Percentiles rank a stretch among this genome's conserved stretches.
Conservation (phyloP, 2,888 invertebrate genomes). For the Terebella lapidaria region DNA sequence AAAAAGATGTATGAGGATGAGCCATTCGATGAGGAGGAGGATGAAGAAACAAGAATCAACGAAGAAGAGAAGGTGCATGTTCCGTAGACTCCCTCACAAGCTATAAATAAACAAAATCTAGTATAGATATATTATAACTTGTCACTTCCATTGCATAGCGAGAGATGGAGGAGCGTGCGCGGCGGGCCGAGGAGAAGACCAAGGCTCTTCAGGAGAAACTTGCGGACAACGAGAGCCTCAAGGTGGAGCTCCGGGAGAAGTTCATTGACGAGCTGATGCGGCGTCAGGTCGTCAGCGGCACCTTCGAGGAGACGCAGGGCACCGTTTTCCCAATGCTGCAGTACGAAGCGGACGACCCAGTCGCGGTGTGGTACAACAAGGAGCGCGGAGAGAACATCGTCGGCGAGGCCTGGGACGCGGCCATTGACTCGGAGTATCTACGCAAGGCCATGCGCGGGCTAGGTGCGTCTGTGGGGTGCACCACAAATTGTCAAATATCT, state of each 20-base stretch:
- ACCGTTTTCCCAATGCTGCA: slow-evolving; percentile 32
- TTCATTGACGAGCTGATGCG: slow-evolving; percentile 39
- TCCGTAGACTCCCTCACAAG: too few relatives aligned
- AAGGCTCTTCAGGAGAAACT: slow-evolving; percentile 13
- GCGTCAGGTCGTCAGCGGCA: slow-evolving; percentile 32
- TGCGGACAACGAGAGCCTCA: slow-evolving; percentile 20
- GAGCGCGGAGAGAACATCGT: slow-evolving; percentile 8
- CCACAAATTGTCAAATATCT: background rate
- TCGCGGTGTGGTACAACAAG: slow-evolving; percentile 27
- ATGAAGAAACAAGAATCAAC: too few relatives aligned
- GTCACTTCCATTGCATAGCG: background rate
- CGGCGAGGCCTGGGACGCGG: slow-evolving; percentile 18
- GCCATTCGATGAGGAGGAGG: too few relatives aligned
- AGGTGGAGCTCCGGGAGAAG: slow-evolving; percentile 29
- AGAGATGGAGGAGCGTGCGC: background rate
- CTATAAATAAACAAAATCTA: too few relatives aligned
- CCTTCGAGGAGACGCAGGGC: slow-evolving; percentile 43
- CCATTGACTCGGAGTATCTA: slow-evolving; percentile 13
- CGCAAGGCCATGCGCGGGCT: slow-evolving; percentile 13
- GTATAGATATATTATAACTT: too few relatives aligned
- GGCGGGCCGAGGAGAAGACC: slow-evolving; percentile 8
- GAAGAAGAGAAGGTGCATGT: too few relatives aligned
- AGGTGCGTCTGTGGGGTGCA: slow-evolving; percentile 8
- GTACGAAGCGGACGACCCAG: slow-evolving; percentile 34
- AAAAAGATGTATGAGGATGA: too few relatives aligned